Evolutionary conservation across 2,888 invertebrate species (phyloP).

Genomic region (Julus scandinavius): DNA sequence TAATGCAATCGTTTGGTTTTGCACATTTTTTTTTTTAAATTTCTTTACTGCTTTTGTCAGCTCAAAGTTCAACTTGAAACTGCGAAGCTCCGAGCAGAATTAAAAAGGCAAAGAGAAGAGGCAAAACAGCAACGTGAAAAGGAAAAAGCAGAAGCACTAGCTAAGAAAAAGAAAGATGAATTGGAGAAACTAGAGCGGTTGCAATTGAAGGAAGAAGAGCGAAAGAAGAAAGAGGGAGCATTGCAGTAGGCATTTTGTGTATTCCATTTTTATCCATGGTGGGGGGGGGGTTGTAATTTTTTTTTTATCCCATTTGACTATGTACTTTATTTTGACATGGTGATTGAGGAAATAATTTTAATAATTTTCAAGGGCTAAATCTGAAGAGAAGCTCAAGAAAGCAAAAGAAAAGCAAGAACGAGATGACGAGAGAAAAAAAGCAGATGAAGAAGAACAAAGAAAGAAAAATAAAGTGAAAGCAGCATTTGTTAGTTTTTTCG

Average conservation of each 20-base stretch:
- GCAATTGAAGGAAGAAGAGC: constrained; percentile 66
- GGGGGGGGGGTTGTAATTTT: background rate
- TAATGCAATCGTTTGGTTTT: no score
- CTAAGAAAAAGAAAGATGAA: constrained; percentile 69
- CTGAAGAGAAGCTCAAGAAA: constrained; percentile 57
- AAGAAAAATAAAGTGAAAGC: constrained; percentile 82
- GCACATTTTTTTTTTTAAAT: background rate
- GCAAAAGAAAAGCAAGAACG: constrained; percentile 59
- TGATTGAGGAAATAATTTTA: background rate
- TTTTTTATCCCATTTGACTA: background rate
- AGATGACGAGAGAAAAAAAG: constrained; percentile 63
- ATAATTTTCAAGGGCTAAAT: background rate
- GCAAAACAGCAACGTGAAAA: constrained; percentile 37
- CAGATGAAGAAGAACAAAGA: constrained; percentile 73
- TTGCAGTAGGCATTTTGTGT: constrained; percentile 27
- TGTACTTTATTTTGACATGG: constrained; percentile 11
- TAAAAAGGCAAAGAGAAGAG: constrained; percentile 8
- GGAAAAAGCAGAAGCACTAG: constrained; percentile 51
- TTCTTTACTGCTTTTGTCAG: no score
- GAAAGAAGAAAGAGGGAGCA: constrained; percentile 55
- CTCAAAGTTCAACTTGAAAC: constrained; percentile 26
- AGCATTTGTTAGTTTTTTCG: constrained; percentile 84
- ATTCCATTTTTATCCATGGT: background rate
- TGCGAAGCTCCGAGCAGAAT: constrained; percentile 5
- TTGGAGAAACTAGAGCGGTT: constrained; percentile 68